A percentile compares a stretch with the other conserved stretches of the same genome.
Evolutionary conservation across 2,113 vertebrate species (phyloP).

Genomic region (Mesoclemmys tuberculata): DNA sequence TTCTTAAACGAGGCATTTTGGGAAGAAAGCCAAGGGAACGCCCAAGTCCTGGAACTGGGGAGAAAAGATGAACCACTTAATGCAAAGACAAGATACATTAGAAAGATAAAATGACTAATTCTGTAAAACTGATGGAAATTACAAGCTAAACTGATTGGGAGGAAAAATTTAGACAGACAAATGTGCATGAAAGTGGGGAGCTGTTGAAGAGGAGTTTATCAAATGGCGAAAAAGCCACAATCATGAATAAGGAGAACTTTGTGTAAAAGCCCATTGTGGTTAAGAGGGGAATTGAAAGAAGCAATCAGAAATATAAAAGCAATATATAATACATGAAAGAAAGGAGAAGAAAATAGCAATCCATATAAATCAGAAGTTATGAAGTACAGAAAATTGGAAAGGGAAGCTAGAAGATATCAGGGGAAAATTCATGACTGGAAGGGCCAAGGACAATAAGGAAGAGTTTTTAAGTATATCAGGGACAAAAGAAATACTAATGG

Average conservation of each 20-base stretch:
- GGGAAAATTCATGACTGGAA: background rate
- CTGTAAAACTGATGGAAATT: background rate
- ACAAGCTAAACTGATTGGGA: background rate
- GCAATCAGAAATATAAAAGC: background rate
- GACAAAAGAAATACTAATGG: background rate
- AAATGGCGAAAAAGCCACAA: background rate
- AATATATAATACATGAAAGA: background rate
- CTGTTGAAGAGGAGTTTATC: background rate
- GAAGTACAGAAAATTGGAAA: background rate
- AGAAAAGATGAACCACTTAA: conserved; percentile 6
- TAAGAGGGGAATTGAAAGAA: background rate
- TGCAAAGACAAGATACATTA: conserved; percentile 4
- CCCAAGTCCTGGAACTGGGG: conserved; percentile 89
- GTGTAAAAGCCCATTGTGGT: background rate
- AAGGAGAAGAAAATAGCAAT: background rate
- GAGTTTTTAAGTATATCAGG: background rate
- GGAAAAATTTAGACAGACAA: background rate
- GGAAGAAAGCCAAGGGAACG: conserved; percentile 92
- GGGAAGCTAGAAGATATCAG: background rate
- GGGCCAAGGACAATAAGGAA: background rate
- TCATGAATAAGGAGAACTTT: background rate
- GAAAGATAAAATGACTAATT: background rate
- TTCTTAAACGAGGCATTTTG: conserved; percentile 93
- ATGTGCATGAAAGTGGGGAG: background rate
- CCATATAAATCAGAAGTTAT: background rate